Percentiles rank a stretch among this genome's conserved stretches.
Conservation (phyloP, 2,888 invertebrate genomes). For the Agrenia bidenticulata region DNA sequence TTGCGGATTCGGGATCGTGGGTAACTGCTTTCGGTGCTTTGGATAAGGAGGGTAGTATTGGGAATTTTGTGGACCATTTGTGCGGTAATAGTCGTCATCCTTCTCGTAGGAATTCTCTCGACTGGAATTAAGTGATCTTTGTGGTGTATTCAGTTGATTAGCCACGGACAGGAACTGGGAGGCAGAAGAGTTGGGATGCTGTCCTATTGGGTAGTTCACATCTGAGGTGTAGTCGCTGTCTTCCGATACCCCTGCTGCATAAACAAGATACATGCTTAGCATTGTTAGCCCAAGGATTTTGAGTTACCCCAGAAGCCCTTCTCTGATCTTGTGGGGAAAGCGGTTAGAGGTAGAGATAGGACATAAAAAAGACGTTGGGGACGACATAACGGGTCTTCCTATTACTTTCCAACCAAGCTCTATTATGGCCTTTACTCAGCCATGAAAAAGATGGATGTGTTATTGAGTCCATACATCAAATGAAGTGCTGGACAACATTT, state of each 20-base stretch:
- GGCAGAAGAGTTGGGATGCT: slow-evolving; percentile 87
- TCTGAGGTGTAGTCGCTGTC: slow-evolving; percentile 97
- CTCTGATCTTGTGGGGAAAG: too few relatives aligned
- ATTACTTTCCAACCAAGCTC: too few relatives aligned
- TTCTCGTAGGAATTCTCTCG: slow-evolving; percentile 81
- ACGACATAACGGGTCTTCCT: too few relatives aligned
- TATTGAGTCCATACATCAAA: too few relatives aligned
- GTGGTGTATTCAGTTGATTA: slow-evolving; percentile 75
- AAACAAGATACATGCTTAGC: background rate
- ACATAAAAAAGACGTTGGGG: too few relatives aligned
- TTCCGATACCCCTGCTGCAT: slow-evolving; percentile 86
- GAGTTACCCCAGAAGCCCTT: too few relatives aligned
- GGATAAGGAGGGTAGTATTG: slow-evolving; percentile 19
- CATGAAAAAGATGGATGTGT: too few relatives aligned
- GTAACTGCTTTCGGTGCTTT: slow-evolving; percentile 40
- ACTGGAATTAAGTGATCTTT: slow-evolving; percentile 74
- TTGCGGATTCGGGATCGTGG: slow-evolving; percentile 40
- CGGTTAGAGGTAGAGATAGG: too few relatives aligned
- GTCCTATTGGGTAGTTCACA: slow-evolving; percentile 87
- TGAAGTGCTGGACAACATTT: too few relatives aligned
- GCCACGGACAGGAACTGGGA: slow-evolving; percentile 81
- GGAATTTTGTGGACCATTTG: slow-evolving; percentile 23
- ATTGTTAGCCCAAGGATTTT: background rate
- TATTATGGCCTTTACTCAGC: too few relatives aligned
- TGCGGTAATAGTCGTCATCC: slow-evolving; percentile 62